phyloP scores from a whole-genome alignment of 1,140 invertebrate species.

The Trichomalopsis sarcophagae region DNA sequence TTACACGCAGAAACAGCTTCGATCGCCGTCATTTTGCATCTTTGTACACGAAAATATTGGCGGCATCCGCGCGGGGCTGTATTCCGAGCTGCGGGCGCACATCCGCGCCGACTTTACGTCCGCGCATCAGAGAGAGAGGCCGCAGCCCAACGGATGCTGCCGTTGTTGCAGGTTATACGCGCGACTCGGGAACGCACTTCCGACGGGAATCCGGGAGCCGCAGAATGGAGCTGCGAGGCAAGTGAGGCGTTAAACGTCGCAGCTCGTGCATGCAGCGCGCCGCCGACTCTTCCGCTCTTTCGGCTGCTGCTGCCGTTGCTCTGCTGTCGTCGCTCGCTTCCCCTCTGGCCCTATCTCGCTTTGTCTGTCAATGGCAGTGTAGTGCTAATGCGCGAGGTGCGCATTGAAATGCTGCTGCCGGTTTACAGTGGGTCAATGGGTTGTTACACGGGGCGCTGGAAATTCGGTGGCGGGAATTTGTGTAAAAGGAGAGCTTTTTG shows the following conservation, averaged over 20 bases:
- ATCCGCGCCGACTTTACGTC: neutral
- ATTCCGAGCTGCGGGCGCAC: no score
- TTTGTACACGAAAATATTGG: no score
- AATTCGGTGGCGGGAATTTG: neutral
- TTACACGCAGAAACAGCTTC: no score
- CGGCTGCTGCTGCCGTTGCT: neutral
- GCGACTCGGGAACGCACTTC: conserved; percentile 60
- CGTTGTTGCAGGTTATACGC: conserved; percentile 42
- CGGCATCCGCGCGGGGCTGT: no score
- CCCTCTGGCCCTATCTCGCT: neutral
- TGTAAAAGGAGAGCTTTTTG: neutral
- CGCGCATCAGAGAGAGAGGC: no score
- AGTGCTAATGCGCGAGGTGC: neutral
- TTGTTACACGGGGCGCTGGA: neutral
- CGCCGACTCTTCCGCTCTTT: neutral
- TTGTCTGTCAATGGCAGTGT: neutral
- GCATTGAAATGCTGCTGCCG: neutral
- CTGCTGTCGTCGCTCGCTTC: neutral
- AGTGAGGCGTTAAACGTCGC: conserved; percentile 13
- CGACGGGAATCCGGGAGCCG: conserved; percentile 42
- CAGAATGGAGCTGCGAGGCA: neutral
- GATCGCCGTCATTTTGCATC: no score
- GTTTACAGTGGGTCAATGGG: neutral
- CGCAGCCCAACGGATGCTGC: neutral
- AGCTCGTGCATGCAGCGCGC: neutral